Base-by-base conservation (phyloP, 2,113 vertebrate genomes). In the Columbina picui region DNA sequence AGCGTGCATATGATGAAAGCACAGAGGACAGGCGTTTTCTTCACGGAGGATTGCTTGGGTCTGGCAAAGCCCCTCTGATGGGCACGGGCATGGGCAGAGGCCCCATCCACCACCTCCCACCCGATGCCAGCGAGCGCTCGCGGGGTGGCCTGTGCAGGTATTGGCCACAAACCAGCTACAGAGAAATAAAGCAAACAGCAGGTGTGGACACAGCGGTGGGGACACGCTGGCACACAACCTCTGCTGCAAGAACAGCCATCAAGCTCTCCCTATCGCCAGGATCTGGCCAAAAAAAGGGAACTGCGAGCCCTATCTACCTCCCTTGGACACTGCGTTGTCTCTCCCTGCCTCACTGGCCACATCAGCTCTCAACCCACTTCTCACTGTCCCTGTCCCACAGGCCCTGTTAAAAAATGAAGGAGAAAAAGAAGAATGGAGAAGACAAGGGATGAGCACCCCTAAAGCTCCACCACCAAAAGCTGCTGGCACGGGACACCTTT, bases 401-500 rank as follows among this genome's bases (percentile, higher is more conserved):
- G 12, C 10, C 17, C 29, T 67, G 41, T 15, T 41, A 81, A 47
- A 86, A 61, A 29, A 45, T 26, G 68, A 34, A 38, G 22, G 4
- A 50, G 59, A 60, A 53, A 65, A 67, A 53, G 6, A 7, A 17
- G 19, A 84, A 77, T 9, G 8, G 26, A 75, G 20, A 9, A 12
- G 26, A 77, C 80, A n/a, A 55, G 22, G 15, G 16, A 39, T 30
- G 45, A 84, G 64, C 26, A 22, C 15, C 47, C 29, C 8, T 39
- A 34, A 74, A 84, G 5, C 49, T 93, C 49, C 49, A 45, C 20
- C 64, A 49, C 6, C 47, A 41, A 52, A 53, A 89, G 60, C 59
- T 87, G 63, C 50, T 0, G 0, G 59, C 50, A n/a, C 38, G 47
- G 64, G 60, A 84, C 29, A 9, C 17, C 39, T 45, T 64, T 0